phyloP scores from a whole-genome alignment of 2,888 invertebrate genomes.

The Drosophila seclusa region DNA sequence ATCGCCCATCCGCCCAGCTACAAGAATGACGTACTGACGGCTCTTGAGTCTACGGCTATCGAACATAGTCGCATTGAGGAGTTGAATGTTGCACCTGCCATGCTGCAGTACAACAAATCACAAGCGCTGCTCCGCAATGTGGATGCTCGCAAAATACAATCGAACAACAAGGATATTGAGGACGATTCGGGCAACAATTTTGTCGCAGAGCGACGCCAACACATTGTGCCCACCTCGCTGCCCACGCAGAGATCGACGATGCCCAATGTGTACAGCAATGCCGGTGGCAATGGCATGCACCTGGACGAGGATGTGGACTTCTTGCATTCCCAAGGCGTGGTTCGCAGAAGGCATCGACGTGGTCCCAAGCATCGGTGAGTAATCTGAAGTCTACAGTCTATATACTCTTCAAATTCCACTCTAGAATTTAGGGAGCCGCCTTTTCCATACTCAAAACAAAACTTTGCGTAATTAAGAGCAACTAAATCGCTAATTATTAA shows the following conservation, averaged over 20 bases:
- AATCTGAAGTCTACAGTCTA: not conserved
- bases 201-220: slow-evolving; percentile 82
- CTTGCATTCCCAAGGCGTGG: slow-evolving; percentile 82
- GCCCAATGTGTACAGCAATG: slow-evolving; percentile 84
- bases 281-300: slow-evolving; percentile 84
- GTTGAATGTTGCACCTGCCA: slow-evolving; percentile 5
- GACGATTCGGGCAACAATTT: slow-evolving; percentile 85
- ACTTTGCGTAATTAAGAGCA: not conserved
- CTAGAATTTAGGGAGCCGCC: not conserved
- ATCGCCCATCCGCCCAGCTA: slow-evolving; percentile 76
- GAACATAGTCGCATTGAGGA: slow-evolving; percentile 37
- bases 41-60: slow-evolving; percentile 47
- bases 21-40: slow-evolving; percentile 81
- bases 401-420: not conserved
- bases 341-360: slow-evolving; percentile 82
- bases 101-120: slow-evolving; percentile 72
- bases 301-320: slow-evolving; percentile 84
- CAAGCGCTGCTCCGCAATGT: slow-evolving; percentile 79
- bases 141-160: slow-evolving; percentile 85
- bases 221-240: slow-evolving; percentile 83
- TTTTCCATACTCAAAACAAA: not conserved
- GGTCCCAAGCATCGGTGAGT: slow-evolving; percentile 83
- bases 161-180: slow-evolving; percentile 85
- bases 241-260: slow-evolving; percentile 83
- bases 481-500: not conserved